These are phyloP conservation scores for Anastrepha ludens DNA, from an alignment of 1,140 invertebrate genomes.

Conservation along the genomic window DNA sequence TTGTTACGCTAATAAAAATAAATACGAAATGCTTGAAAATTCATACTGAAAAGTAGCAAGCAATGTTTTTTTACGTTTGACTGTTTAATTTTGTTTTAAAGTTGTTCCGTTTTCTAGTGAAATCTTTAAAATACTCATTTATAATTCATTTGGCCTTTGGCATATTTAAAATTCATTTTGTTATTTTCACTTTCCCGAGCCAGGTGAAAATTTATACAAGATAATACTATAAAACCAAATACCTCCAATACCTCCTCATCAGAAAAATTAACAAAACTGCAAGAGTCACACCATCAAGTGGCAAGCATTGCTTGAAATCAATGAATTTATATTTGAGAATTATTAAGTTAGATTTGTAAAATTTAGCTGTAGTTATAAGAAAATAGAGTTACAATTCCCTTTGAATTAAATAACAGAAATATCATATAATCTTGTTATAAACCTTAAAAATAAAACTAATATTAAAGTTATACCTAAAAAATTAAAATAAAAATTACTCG, in stretches of 20 bases:
- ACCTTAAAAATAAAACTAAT: neutral
- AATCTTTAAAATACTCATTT: neutral
- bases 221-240: constrained; percentile 56
- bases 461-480: constrained; percentile 43
- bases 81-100: neutral
- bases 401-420: neutral
- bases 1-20: neutral
- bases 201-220: constrained; percentile 29
- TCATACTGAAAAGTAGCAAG: neutral
- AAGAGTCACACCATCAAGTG: neutral
- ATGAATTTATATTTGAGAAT: constrained; percentile 35
- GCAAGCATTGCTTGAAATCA: constrained; percentile 6
- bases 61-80: neutral
- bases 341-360: constrained; percentile 7
- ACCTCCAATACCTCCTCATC: constrained; percentile 57
- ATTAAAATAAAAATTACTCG: constrained; percentile 22
- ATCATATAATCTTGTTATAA: too few relatives aligned
- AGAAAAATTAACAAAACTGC: constrained; percentile 7
- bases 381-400: constrained; percentile 32
- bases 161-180: too few relatives aligned
- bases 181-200: neutral
- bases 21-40: constrained; percentile 1
- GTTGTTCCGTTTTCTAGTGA: neutral
- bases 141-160: neutral
- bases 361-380: constrained; percentile 16